Evolutionary conservation across 1,140 invertebrate species (phyloP), one percentile per base, ranked within the genome.

Genomic region (Laupala kohalensis): DNA sequence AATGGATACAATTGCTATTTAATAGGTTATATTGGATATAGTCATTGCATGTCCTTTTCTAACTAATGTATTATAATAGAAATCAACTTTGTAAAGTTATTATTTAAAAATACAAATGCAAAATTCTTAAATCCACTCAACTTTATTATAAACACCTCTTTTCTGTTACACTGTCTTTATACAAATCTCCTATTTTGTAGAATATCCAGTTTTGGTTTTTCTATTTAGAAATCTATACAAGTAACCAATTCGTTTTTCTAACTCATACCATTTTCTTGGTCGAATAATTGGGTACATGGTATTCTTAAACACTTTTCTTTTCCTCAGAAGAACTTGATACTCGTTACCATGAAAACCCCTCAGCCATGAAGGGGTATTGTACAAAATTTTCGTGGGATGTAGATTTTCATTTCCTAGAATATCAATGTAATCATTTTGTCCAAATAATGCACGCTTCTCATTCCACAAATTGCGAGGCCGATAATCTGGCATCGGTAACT

Each of bases 361-460:
- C 19, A 98, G 82, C 94, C 95, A 97, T 0, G 81, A 78, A 0
- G 95, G 95, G 13, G 96, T 85, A 74, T 89, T 87, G 75, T 96
- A 94, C 3, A 95, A 77, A n/a, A 93, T 86, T 77, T 85, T 88
- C 0, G 89, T 88, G 1, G 94, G 94, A 81, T 94, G 89, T 27
- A 97, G 74, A 12, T 86, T 85, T 67, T 90, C 90, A 78, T 90
- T 87, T 2, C 95, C 95, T 28, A 97, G 82, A 69, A 97, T 96
- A 81, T 97, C 95, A 70, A 98, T 97, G 77, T 97, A 97, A 82
- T 98, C 95, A 84, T 98, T 98, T 79, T 97, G 95, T 2, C 95
- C 95, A 84, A 94, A 96, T 0, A 95, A 77, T 12, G 94, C 93
- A 78, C 86, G 85, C 75, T 88, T 89, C 75, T 88, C 82, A 12